These are phyloP conservation scores for Urechis unicinctus DNA, from an alignment of 2,888 invertebrate genomes.

Conservation along the genomic window DNA sequence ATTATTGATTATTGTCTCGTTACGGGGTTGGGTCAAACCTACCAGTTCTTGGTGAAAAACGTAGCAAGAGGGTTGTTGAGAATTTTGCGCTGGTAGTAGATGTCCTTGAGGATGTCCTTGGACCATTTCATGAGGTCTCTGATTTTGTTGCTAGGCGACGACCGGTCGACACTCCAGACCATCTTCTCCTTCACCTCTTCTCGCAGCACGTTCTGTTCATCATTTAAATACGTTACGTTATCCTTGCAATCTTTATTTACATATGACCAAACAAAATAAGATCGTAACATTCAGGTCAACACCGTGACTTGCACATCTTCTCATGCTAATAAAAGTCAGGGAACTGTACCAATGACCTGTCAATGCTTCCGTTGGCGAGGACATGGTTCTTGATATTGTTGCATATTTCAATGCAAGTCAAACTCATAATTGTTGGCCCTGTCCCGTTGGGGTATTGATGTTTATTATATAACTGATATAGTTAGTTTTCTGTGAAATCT, in stretches of 20 bases:
- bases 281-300: too few relatives aligned
- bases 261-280: too few relatives aligned
- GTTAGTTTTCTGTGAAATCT: not conserved
- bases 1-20: too few relatives aligned
- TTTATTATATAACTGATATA: not conserved
- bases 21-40: too few relatives aligned
- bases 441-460: too few relatives aligned
- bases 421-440: too few relatives aligned
- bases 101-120: conserved; percentile 51
- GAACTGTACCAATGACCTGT: too few relatives aligned
- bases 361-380: too few relatives aligned
- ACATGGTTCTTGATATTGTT: too few relatives aligned
- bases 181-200: conserved; percentile 50
- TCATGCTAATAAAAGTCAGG: too few relatives aligned
- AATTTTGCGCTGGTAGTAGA: conserved; percentile 48
- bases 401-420: too few relatives aligned
- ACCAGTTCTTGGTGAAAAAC: conserved; percentile 49
- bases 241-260: not conserved
- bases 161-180: conserved; percentile 50
- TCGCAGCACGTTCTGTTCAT: conserved; percentile 41
- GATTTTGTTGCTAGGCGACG: conserved; percentile 50
- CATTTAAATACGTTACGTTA: not conserved
- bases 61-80: conserved; percentile 45
- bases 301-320: too few relatives aligned
- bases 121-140: conserved; percentile 51